A percentile compares a stretch with the other conserved stretches of the same genome.
Conservation (phyloP, 2,113 vertebrate species). For the Lophochroa leadbeateri region DNA sequence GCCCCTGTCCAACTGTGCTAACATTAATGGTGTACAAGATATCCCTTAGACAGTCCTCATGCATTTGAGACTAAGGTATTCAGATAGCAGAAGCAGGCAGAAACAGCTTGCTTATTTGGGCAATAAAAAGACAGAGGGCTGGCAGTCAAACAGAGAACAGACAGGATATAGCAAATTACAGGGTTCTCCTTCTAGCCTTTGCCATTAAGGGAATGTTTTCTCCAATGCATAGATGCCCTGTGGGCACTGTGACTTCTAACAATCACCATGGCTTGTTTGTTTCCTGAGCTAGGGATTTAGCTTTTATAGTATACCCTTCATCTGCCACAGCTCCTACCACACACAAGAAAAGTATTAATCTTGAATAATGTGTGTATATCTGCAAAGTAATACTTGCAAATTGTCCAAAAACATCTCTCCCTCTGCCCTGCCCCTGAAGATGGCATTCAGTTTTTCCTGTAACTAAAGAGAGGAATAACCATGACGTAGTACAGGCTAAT, state of each 20-base stretch:
- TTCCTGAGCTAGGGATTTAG: slow-evolving; percentile 43
- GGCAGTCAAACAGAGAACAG: slow-evolving; percentile 59
- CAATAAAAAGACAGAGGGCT: slow-evolving; percentile 53
- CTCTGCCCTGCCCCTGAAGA: not conserved
- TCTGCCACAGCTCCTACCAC: not conserved
- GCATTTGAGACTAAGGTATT: slow-evolving; percentile 45
- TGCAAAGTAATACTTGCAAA: not conserved
- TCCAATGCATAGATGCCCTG: slow-evolving; percentile 51
- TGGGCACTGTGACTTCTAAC: slow-evolving; percentile 30
- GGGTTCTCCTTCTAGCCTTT: slow-evolving; percentile 34
- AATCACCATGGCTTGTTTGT: slow-evolving; percentile 50
- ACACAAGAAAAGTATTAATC: not conserved
- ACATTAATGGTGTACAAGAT: not conserved
- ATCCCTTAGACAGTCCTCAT: not conserved
- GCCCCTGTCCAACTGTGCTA: not conserved
- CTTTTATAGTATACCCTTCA: not conserved
- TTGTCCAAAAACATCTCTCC: not conserved
- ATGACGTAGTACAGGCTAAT: not conserved
- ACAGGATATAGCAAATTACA: slow-evolving; percentile 60
- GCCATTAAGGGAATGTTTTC: slow-evolving; percentile 39
- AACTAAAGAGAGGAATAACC: not conserved
- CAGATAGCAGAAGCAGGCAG: slow-evolving; percentile 34
- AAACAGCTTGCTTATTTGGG: slow-evolving; percentile 53
- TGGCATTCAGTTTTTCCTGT: not conserved
- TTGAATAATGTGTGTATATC: not conserved